phyloP scores from a whole-genome alignment of 1,140 invertebrate genomes.

The Sipha flava region DNA sequence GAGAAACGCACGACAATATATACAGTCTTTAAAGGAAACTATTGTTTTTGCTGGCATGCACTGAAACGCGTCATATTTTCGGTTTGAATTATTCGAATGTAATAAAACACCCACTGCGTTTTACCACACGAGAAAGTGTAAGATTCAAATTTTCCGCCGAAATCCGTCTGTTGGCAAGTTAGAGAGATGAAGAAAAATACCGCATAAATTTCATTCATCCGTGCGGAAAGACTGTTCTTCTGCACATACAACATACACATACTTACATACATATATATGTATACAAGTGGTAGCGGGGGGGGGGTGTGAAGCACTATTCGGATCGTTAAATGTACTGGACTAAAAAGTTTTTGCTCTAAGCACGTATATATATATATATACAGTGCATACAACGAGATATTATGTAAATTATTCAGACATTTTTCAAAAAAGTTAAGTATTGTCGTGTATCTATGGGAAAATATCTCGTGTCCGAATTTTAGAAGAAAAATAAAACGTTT shows the following conservation, averaged over 20 bases:
- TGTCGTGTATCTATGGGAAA: background rate
- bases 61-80: background rate
- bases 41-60: background rate
- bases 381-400: background rate
- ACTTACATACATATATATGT: too few relatives aligned
- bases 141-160: background rate
- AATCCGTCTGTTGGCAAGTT: background rate
- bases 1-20: too few relatives aligned
- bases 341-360: background rate
- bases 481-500: too few relatives aligned
- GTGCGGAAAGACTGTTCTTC: background rate
- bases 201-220: slow-evolving; percentile 14
- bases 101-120: background rate
- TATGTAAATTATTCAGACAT: slow-evolving; percentile 29
- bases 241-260: too few relatives aligned
- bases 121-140: background rate
- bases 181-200: background rate
- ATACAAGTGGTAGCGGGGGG: too few relatives aligned
- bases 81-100: background rate
- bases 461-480: background rate
- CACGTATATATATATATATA: background rate
- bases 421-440: slow-evolving; percentile 22
- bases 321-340: slow-evolving; percentile 19
- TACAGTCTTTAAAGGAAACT: too few relatives aligned
- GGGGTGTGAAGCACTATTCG: background rate